Evolutionary conservation across 2,888 invertebrate species (phyloP).

Genomic region (Acanthosepion pharaonis): DNA sequence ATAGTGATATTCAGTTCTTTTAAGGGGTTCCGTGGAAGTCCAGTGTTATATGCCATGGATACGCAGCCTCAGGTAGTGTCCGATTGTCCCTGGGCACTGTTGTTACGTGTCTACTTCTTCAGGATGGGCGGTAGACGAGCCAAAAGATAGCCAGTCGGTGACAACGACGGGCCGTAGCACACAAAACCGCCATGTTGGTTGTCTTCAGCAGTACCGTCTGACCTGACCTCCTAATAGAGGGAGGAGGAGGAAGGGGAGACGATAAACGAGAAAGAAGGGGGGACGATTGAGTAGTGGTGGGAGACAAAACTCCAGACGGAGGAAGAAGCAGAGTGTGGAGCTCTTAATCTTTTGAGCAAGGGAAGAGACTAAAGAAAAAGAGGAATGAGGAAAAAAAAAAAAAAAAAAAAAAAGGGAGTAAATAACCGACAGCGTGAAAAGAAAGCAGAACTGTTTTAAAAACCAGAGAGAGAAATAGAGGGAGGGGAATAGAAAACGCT

Average conservation of each 20-base stretch:
- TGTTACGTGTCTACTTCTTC: constrained; percentile 1
- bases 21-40: neutral
- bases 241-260: constrained; percentile 1
- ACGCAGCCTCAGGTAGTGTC: neutral
- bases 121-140: constrained; percentile 22
- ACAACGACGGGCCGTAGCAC: constrained; percentile 39
- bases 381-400: neutral
- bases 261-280: neutral
- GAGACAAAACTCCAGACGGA: constrained; percentile 22
- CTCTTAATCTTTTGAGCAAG: neutral
- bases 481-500: neutral
- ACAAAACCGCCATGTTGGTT: constrained; percentile 42
- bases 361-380: neutral
- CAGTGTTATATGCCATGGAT: neutral
- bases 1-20: neutral
- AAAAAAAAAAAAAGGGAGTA: neutral
- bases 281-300: neutral
- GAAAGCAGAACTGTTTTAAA: neutral
- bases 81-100: neutral
- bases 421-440: neutral
- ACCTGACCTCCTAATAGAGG: constrained; percentile 45
- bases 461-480: neutral
- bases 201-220: constrained; percentile 46
- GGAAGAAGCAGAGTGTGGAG: neutral
- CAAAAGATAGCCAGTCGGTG: constrained; percentile 33